Evolutionary conservation across 2,797 vertebrate genomes (phyloP), one percentile per base, ranked within the genome.

Genomic region (Aulostomus chinensis): DNA sequence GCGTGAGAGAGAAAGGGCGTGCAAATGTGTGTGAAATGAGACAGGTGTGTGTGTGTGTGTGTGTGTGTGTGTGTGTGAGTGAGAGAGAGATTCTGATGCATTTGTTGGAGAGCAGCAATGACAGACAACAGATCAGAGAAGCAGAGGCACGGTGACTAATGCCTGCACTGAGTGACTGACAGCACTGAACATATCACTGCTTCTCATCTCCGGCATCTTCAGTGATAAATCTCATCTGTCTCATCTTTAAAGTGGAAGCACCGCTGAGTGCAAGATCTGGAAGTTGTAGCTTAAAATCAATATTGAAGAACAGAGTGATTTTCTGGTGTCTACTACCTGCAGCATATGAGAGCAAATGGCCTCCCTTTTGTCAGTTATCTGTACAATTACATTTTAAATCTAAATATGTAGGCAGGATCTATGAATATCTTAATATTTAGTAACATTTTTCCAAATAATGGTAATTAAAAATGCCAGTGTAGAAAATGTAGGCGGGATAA

Each of bases 81-180:
- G 28, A 24, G 21, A 1, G 20, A 49, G 72, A 34, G 55, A 54
- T 65, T 33, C 49, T 36, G 69, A 69, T 67, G 76, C 72, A 67
- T 84, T 75, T 70, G 57, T 76, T 65, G 67, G 68, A 48, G 58
- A 35, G 42, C n/a, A 29, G 5, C 42, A 18, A 57, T 81, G 86
- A 86, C 83, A 86, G 84, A 78, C 76, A 77, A 68, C 84, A 65
- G 80, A 85, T 86, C 80, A 76, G 67, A 79, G 68, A 58, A 58
- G 61, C 61, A 16, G 57, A 63, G 71, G 68, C 50, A 1, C 20
- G 12, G 69, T 80, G 86, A 86, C 83, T 85, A 83, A 86, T 78
- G 78, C 68, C 72, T 9, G 63, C 33, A 25, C 22, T 71, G 80
- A 82, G 64, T 85, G 86, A 87, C 58, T 87, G 86, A 84, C 86